phyloP scores from a whole-genome alignment of 2,113 vertebrate species.

The Synchiropus splendidus region DNA sequence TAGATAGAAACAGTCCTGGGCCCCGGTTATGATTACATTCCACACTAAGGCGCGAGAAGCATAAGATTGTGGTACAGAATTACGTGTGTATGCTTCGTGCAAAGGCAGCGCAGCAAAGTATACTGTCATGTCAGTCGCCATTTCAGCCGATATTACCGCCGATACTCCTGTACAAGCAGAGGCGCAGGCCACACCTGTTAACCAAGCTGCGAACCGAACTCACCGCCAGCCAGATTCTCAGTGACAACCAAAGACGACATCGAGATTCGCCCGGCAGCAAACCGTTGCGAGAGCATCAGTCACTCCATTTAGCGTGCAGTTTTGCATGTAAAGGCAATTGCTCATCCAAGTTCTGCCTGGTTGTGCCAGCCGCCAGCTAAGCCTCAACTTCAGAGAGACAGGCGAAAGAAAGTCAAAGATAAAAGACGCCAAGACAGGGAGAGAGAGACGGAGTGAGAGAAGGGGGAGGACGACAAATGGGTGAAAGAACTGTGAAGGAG shows the following conservation, averaged over 20 bases:
- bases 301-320: constrained; percentile 41
- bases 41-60: constrained; percentile 40
- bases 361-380: constrained; percentile 48
- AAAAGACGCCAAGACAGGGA: constrained; percentile 5
- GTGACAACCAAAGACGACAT: constrained; percentile 45
- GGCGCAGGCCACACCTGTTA: constrained; percentile 32
- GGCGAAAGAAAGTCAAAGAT: constrained; percentile 23
- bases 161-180: constrained; percentile 37
- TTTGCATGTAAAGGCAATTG: constrained; percentile 52
- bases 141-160: constrained; percentile 57
- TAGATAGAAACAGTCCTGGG: constrained; percentile 48
- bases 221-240: constrained; percentile 24
- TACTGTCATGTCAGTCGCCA: constrained; percentile 52
- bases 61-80: constrained; percentile 14
- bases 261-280: constrained; percentile 40
- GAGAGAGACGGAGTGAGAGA: constrained; percentile 1
- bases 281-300: constrained; percentile 46
- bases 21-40: constrained; percentile 49
- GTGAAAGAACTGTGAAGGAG: constrained; percentile 53
- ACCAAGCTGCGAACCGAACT: constrained; percentile 11
- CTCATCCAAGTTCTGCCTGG: constrained; percentile 46
- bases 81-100: constrained; percentile 11
- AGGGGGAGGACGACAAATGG: constrained; percentile 20
- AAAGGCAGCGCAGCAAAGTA: too few relatives aligned
- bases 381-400: constrained; percentile 43